Percentiles rank a stretch among this genome's conserved stretches.
Evolutionary conservation across 2,797 vertebrate species (phyloP).

Genomic region (Molossus alvarezi): DNA sequence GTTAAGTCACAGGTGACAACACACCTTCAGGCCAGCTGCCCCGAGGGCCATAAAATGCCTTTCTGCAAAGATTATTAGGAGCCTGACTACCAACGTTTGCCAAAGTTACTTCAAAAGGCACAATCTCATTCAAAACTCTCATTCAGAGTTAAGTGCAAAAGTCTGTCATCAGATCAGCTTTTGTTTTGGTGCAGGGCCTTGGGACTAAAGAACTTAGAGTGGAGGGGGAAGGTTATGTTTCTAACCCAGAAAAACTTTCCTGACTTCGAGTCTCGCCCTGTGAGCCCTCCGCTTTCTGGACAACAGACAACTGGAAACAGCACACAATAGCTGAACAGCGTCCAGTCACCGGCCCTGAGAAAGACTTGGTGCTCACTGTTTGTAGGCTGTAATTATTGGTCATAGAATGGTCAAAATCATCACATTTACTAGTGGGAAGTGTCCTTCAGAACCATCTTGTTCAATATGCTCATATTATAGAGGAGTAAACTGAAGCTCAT

Average conservation of each 20-base stretch:
- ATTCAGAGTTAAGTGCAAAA: background rate
- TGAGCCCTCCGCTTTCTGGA: background rate
- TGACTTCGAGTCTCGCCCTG: background rate
- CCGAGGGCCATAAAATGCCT: background rate
- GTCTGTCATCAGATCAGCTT: background rate
- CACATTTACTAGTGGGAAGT: background rate
- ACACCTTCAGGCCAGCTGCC: constrained; percentile 14
- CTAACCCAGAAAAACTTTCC: background rate
- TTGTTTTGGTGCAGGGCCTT: background rate
- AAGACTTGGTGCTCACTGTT: background rate
- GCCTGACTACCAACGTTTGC: background rate
- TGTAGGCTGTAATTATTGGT: background rate
- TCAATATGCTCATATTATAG: background rate
- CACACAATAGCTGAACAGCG: background rate
- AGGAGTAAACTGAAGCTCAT: background rate
- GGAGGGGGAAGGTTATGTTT: background rate
- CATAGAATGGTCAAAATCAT: background rate
- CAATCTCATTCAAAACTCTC: background rate
- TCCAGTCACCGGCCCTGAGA: background rate
- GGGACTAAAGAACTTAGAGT: background rate
- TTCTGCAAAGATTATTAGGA: background rate
- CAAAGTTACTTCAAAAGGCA: constrained; percentile 24
- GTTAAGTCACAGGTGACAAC: background rate
- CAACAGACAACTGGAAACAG: background rate
- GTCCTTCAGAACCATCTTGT: background rate